Percentiles rank a stretch among this genome's conserved stretches.
These are phyloP conservation scores for Colinus virginianus DNA, from an alignment of 2,113 vertebrate species.

Conservation along the genomic window DNA sequence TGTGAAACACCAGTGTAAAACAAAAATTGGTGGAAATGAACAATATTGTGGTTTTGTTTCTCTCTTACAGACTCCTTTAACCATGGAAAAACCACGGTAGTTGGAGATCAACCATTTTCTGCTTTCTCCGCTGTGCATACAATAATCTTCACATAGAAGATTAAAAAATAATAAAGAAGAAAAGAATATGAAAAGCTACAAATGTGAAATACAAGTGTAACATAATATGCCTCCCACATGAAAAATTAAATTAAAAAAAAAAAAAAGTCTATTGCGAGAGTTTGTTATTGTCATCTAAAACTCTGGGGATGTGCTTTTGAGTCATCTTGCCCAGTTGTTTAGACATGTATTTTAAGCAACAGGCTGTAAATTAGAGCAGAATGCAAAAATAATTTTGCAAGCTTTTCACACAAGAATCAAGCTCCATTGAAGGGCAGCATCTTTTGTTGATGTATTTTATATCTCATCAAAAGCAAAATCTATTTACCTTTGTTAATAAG, in stretches of 20 bases:
- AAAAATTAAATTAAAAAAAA: neutral
- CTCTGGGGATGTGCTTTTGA: neutral
- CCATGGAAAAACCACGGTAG: neutral
- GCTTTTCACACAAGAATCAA: neutral
- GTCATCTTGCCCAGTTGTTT: neutral
- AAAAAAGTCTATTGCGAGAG: neutral
- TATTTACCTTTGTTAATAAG: neutral
- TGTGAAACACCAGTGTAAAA: neutral
- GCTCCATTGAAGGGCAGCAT: neutral
- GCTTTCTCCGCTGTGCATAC: neutral
- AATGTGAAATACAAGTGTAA: neutral
- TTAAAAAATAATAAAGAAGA: neutral
- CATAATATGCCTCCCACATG: neutral
- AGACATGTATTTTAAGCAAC: neutral
- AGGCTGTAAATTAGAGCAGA: neutral
- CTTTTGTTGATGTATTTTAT: neutral
- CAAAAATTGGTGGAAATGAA: neutral
- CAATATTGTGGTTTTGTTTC: neutral
- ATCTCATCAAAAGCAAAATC: neutral
- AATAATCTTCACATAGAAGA: neutral
- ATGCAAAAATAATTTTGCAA: neutral
- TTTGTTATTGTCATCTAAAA: neutral
- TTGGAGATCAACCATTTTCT: neutral
- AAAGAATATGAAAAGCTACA: neutral
- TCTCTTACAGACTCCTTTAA: neutral